Conservation (phyloP, 1,140 invertebrate genomes). For the Hylyphantes graminicola region DNA sequence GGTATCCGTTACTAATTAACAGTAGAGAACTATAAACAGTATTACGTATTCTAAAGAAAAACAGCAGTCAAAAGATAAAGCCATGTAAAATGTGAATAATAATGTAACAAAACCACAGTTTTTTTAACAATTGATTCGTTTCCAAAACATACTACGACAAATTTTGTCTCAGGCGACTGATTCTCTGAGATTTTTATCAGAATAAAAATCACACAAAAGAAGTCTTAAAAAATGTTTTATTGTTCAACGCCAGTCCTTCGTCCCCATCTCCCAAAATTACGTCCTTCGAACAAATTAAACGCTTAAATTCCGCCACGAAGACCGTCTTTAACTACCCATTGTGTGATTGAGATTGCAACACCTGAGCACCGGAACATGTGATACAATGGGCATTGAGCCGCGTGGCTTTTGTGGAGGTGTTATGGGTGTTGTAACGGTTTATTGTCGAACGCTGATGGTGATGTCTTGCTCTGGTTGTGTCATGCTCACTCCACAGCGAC, state of each 20-base stretch:
- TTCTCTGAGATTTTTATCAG: too few relatives aligned
- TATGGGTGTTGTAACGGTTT: not conserved
- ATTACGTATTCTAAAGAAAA: too few relatives aligned
- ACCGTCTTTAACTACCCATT: slow-evolving; percentile 24
- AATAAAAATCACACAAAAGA: slow-evolving; percentile 24
- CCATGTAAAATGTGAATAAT: too few relatives aligned
- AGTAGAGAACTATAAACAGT: too few relatives aligned
- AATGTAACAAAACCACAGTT: not conserved
- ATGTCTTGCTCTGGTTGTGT: slow-evolving; percentile 34
- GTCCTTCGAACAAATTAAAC: slow-evolving; percentile 43
- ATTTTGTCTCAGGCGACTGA: slow-evolving; percentile 19
- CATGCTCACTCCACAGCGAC: not conserved
- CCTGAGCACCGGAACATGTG: slow-evolving; percentile 23
- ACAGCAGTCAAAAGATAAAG: too few relatives aligned
- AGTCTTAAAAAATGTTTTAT: not conserved
- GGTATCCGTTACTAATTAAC: too few relatives aligned
- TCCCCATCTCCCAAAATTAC: slow-evolving; percentile 30
- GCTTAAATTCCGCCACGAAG: slow-evolving; percentile 36
- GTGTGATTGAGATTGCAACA: slow-evolving; percentile 17
- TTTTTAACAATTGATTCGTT: slow-evolving; percentile 10
- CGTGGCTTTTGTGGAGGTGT: slow-evolving; percentile 1
- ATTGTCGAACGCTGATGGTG: slow-evolving; percentile 11
- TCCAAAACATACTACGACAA: not conserved
- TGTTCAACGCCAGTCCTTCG: slow-evolving; percentile 27
- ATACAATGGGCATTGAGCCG: slow-evolving; percentile 32